Base-by-base conservation (phyloP, 2,888 invertebrate genomes). In the Melipona beecheii region DNA sequence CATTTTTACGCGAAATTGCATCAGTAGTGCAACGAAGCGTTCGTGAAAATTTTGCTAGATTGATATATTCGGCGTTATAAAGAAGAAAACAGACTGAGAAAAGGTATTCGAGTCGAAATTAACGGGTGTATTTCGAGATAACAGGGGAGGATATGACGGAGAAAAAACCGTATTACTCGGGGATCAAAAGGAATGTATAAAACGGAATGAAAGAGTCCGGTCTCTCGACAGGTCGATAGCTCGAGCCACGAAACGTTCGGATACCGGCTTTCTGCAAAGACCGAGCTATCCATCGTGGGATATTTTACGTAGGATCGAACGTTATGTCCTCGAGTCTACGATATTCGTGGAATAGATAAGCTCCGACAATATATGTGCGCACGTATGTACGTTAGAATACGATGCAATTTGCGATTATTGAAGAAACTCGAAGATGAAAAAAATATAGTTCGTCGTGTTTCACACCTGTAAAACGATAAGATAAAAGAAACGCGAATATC, bases 171-270 rank as follows among this genome's bases (percentile, higher is more conserved):
- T 85, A 85, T 87, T 81, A 81, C 75, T 4, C 43, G 50, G 64
- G 84, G 88, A 88, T 87, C 90, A 87, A 78, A 81, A 75, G 80
- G 75, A 87, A 88, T 84, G 69, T 78, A 78, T 80, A 81, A 79
- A 81, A 78, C 73, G 82, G 64, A 76, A 88, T 58, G 80, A 83
- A 75, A 77, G 81, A 88, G 81, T 66, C 81, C 66, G 58, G 60
- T 60, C 58, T 82, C 52, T 64, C 75, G 81, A 85, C 80, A 78
- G 72, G 75, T 76, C 52, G 82, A 87, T 77, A 66, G 76, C 65
- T 74, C 64, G 62, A 64, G 66, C 80, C 80, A 68, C 84, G 80
- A 81, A 87, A 86, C 77, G 76, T 66, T 76, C 68, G 66, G 80
- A 86, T 70, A 72, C 72, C 69, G 78, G 82, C 81, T 89, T 77